Evolutionary conservation across 2,797 vertebrate genomes (phyloP).

Genomic region (Rhincodon typus): DNA sequence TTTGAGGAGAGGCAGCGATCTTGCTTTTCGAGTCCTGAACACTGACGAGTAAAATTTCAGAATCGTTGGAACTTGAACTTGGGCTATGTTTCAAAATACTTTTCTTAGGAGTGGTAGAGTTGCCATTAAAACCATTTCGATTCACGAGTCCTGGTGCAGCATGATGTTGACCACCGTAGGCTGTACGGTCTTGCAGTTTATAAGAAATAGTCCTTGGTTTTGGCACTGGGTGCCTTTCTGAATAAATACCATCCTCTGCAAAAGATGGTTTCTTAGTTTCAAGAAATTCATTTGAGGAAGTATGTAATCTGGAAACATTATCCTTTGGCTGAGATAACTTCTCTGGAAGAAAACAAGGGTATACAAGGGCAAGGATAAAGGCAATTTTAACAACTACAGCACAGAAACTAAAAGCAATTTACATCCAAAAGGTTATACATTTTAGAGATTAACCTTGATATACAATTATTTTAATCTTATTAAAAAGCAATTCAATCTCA

Average conservation of each 20-base stretch:
- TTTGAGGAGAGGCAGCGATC: conserved; percentile 45
- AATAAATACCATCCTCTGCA: conserved; percentile 46
- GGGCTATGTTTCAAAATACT: conserved; percentile 65
- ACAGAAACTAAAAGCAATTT: conserved; percentile 38
- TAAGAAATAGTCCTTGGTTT: conserved; percentile 74
- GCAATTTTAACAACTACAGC: not conserved
- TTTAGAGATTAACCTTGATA: not conserved
- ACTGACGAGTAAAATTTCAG: conserved; percentile 52
- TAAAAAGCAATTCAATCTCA: not conserved
- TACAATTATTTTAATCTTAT: not conserved
- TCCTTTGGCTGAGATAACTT: conserved; percentile 50
- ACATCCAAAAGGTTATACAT: conserved; percentile 42
- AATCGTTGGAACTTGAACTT: conserved; percentile 70
- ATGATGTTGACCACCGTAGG: conserved; percentile 46
- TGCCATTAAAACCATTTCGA: conserved; percentile 45
- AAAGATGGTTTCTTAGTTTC: conserved; percentile 39
- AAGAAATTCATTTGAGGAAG: conserved; percentile 47
- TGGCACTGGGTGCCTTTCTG: conserved; percentile 64
- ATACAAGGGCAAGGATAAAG: conserved; percentile 44
- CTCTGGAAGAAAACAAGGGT: conserved; percentile 60
- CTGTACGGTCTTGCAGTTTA: conserved; percentile 50
- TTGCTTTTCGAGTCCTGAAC: conserved; percentile 51
- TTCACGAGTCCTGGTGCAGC: conserved; percentile 44
- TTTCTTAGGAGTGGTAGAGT: conserved; percentile 49
- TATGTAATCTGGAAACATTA: conserved; percentile 45